Conservation (phyloP, 2,113 vertebrate genomes). For the Tor tambroides region DNA sequence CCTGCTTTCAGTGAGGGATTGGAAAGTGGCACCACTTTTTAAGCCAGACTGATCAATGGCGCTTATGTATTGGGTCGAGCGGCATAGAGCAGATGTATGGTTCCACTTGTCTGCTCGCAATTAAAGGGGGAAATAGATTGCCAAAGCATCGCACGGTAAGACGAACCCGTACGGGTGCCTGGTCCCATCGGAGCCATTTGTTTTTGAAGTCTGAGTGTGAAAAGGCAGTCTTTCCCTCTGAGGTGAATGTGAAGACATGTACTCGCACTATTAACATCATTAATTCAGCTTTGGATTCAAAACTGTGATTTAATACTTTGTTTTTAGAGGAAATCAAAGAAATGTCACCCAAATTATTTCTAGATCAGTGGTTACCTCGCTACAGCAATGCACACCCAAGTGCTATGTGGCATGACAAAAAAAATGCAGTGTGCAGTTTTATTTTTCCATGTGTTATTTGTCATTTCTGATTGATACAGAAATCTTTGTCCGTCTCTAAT, state of each 20-base stretch:
- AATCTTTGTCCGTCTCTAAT: not conserved
- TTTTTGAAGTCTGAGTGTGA: conserved; percentile 55
- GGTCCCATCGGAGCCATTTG: conserved; percentile 60
- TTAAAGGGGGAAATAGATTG: conserved; percentile 64
- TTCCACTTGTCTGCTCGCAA: conserved; percentile 70
- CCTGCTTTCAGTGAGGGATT: conserved; percentile 76
- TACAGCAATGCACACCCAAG: not conserved
- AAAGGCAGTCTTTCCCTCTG: conserved; percentile 50
- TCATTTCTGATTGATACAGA: not conserved
- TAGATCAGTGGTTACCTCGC: not conserved
- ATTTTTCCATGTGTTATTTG: not conserved
- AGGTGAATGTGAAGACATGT: conserved; percentile 45
- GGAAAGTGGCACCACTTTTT: conserved; percentile 84
- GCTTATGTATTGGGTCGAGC: conserved; percentile 84
- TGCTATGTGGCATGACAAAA: not conserved
- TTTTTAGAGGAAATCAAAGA: conserved; percentile 32
- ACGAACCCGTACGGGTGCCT: conserved; percentile 50
- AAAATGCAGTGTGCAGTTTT: not conserved
- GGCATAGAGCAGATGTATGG: conserved; percentile 77
- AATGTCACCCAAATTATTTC: not conserved
- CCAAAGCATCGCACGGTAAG: conserved; percentile 57
- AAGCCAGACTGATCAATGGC: conserved; percentile 83
- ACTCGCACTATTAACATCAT: conserved; percentile 11
- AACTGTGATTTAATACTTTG: not conserved
- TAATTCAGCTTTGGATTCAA: not conserved